Evolutionary conservation across 2,113 vertebrate species (phyloP).

Genomic region (Nerophis lumbriciformis): DNA sequence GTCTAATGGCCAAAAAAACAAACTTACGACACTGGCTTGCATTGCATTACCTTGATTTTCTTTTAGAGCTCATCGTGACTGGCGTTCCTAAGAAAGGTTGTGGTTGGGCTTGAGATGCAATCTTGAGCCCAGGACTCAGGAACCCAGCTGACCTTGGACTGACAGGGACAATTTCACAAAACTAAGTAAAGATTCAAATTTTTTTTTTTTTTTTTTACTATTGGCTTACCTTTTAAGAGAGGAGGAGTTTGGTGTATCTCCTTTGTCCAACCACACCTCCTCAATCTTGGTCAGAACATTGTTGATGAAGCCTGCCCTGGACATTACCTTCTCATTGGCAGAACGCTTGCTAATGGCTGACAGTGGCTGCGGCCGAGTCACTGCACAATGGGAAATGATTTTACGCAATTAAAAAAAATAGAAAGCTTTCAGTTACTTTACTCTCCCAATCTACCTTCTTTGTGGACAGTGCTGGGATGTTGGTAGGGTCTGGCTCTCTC

Average conservation of each 20-base stretch:
- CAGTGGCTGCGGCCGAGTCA: conserved; percentile 83
- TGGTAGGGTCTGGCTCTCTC: conserved; percentile 85
- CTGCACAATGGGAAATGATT: conserved; percentile 51
- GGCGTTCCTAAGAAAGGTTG: conserved; percentile 87
- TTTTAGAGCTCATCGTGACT: conserved; percentile 72
- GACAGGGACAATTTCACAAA: conserved; percentile 12
- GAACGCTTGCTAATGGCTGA: conserved; percentile 81
- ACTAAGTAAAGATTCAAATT: neutral
- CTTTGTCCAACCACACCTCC: conserved; percentile 81
- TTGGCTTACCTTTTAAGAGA: conserved; percentile 67
- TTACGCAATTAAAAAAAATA: neutral
- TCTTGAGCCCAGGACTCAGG: conserved; percentile 29
- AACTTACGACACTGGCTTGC: neutral
- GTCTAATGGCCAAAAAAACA: neutral
- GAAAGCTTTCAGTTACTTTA: neutral
- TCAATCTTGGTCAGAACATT: conserved; percentile 85
- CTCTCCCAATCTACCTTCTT: conserved; percentile 73
- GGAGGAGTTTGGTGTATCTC: conserved; percentile 53
- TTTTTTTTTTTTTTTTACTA: neutral
- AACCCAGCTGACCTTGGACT: conserved; percentile 63
- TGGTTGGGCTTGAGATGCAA: conserved; percentile 44
- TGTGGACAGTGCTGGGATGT: conserved; percentile 69
- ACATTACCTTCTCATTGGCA: conserved; percentile 74
- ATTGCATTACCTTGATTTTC: conserved; percentile 78
- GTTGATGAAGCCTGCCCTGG: conserved; percentile 86